Base-by-base conservation (phyloP, 2,797 vertebrate genomes). In the Danio aesculapii region DNA sequence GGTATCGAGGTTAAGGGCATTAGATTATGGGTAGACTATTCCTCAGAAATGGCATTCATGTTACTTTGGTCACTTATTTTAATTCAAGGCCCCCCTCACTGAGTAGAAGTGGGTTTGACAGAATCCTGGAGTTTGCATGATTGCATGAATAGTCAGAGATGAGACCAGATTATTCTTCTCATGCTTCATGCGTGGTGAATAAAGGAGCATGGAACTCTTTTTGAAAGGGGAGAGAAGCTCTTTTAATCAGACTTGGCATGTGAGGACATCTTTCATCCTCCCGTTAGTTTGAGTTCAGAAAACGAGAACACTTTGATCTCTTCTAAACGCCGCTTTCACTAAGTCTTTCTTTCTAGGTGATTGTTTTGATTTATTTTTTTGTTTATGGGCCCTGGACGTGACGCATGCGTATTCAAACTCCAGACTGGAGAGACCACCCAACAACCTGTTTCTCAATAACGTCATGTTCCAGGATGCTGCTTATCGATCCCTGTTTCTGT, bases 401-500 rank as follows among this genome's bases (percentile, higher is more conserved):
- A 73, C 41, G 78, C 70, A 81, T 81, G 78, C 44, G 39, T 55
- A 58, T 74, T 81, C 61, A 74, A 73, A 66, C 61, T 81, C 67
- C 57, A 72, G 67, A 13, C 77, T 63, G 77, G 77, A 79, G 61
- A 80, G 69, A 80, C 68, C 49, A 59, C 11, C 9, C 69, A 39
- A 47, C 39, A 63, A 79, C 61, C 76, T 52, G 43, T 59, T 53
- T 53, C n/a, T 50, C 10, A 62, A 44, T 6, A 72, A 63, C 10
- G 43, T 43, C 58, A 52, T 64, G 50, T 50, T 57, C 41, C 58
- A 52, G 77, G 77, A 53, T 72, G 52, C 58, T 62, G 77, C n/a
- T 62, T 52, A 52, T 78, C 39, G 61, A n/a, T 44, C 39, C 21
- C 39, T 71, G 47, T 64, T 66, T 9, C 55, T 19, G 69, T 41